Evolutionary conservation across 1,140 invertebrate species (phyloP).

Genomic region (Drosophila serrata): DNA sequence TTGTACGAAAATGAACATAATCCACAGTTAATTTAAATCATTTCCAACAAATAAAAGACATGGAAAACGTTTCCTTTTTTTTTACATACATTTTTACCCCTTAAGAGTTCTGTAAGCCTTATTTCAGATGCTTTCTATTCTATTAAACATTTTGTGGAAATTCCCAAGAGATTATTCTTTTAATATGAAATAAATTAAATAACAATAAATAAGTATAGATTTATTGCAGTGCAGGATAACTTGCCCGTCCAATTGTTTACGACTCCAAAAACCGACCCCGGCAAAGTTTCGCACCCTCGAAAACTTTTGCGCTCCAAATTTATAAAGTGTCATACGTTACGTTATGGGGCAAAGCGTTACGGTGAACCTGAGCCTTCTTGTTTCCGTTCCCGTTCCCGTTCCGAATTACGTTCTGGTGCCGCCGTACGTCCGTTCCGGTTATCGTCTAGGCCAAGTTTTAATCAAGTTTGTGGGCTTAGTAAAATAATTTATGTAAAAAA

Average conservation of each 20-base stretch:
- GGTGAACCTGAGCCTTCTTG: slow-evolving; percentile 4
- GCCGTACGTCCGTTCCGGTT: neutral
- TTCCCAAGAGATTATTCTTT: neutral
- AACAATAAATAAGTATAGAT: slow-evolving; percentile 1
- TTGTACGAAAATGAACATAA: too few relatives aligned
- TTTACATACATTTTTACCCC: too few relatives aligned
- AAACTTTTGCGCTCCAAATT: slow-evolving; percentile 56
- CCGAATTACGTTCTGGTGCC: neutral
- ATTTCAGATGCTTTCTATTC: neutral
- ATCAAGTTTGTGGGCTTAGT: slow-evolving; percentile 62
- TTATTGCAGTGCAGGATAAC: slow-evolving; percentile 37
- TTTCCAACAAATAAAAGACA: too few relatives aligned
- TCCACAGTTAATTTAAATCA: too few relatives aligned
- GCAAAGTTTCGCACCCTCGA: slow-evolving; percentile 42
- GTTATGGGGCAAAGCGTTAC: slow-evolving; percentile 17
- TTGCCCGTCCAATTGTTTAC: slow-evolving; percentile 45
- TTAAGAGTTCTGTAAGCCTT: neutral
- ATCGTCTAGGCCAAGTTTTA: slow-evolving; percentile 51
- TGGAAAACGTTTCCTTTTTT: too few relatives aligned
- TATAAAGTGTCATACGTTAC: slow-evolving; percentile 73
- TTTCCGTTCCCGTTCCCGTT: neutral
- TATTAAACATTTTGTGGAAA: neutral
- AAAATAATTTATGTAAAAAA: slow-evolving; percentile 74
- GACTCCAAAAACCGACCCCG: slow-evolving; percentile 33
- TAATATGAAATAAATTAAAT: neutral